Evolutionary conservation across 2,113 vertebrate genomes (phyloP).

Genomic region (Pao palembangensis): DNA sequence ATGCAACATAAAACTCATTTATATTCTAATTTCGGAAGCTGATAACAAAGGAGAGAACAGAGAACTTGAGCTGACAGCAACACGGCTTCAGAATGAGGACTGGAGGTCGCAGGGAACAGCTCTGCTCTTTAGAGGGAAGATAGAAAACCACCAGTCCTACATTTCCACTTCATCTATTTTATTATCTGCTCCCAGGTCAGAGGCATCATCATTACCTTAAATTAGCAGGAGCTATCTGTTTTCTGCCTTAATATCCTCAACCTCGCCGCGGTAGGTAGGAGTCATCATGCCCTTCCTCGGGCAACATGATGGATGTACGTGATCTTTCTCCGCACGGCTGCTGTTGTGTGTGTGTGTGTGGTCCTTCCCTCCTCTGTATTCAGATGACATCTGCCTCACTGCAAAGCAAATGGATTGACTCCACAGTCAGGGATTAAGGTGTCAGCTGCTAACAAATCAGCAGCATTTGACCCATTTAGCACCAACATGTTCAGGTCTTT

Average conservation of each 20-base stretch:
- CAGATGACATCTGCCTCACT: conserved; percentile 8
- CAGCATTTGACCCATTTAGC: conserved; percentile 35
- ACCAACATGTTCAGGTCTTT: not conserved
- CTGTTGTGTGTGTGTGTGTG: not conserved
- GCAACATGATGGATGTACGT: conserved; percentile 25
- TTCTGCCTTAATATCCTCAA: not conserved
- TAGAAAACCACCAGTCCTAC: not conserved
- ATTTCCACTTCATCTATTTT: not conserved
- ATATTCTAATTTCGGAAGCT: not conserved
- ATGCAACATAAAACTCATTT: conserved; percentile 1
- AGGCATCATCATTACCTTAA: not conserved
- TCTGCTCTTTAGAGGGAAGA: not conserved
- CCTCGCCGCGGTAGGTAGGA: not conserved
- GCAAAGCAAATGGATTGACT: conserved; percentile 28
- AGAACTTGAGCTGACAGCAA: not conserved
- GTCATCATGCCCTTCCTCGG: not conserved
- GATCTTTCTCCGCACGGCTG: conserved; percentile 13
- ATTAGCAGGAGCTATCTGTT: not conserved
- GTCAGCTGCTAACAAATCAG: conserved; percentile 32
- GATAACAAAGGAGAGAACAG: not conserved
- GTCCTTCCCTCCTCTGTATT: conserved; percentile 14
- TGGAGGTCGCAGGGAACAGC: not conserved
- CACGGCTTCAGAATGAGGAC: not conserved
- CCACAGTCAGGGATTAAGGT: conserved; percentile 15
- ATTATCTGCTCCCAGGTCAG: not conserved